A percentile compares a stretch with the other conserved stretches of the same genome.
These are phyloP conservation scores for Myodes glareolus DNA, from an alignment of 2,113 vertebrate genomes.

Conservation along the genomic window DNA sequence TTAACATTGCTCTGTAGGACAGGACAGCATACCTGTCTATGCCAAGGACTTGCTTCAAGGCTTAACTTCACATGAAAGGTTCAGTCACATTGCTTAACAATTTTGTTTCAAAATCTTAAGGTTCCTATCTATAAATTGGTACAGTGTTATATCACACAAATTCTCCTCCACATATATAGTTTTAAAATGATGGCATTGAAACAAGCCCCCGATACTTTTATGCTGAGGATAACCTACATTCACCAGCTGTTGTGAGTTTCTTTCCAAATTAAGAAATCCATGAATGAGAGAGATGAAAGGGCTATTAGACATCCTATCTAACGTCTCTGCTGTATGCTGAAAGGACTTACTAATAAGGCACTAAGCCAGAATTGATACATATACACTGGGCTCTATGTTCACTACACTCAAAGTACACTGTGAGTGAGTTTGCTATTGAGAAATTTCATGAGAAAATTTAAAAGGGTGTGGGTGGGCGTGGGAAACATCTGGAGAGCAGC, in stretches of 20 bases:
- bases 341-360: background rate
- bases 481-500: slow-evolving; percentile 26
- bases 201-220: background rate
- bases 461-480: background rate
- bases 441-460: background rate
- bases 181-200: background rate
- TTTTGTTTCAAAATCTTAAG: slow-evolving; percentile 8
- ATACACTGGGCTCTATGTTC: background rate
- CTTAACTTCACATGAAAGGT: background rate
- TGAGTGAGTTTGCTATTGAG: slow-evolving; percentile 2
- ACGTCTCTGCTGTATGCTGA: background rate
- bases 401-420: background rate
- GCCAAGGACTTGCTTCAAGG: background rate
- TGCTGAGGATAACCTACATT: background rate
- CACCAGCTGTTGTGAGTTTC: background rate
- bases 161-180: background rate
- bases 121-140: background rate
- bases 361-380: slow-evolving; percentile 20
- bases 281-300: background rate
- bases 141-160: background rate
- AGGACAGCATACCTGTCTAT: background rate
- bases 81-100: background rate
- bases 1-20: background rate
- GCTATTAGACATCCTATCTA: background rate
- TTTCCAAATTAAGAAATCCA: background rate